Base-by-base conservation (phyloP, 2,797 vertebrate species). In the Hydrolagus colliei region DNA sequence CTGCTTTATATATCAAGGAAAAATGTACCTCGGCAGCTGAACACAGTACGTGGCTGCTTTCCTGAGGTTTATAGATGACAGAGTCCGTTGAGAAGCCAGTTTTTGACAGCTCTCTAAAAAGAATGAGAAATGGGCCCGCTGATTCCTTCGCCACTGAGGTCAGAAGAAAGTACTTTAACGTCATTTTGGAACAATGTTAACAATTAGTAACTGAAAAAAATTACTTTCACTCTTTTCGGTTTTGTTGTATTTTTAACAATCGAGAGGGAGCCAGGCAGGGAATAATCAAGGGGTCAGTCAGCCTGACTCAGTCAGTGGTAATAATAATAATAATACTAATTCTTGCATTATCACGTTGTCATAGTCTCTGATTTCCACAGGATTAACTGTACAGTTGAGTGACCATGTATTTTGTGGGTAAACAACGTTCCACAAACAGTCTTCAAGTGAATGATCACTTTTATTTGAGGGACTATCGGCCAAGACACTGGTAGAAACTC, bases 41-140 rank as follows among this genome's bases (percentile, higher is more conserved):
- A 27, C 32, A 71, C 65, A 71, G 32, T 11, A 61, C 67, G 79
- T 41, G 68, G 18, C 32, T 20, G 65, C 32, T 35, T 20, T 84
- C 14, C 14, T 67, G 79, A 71, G 27, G 10, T 14, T 68, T 84
- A 84, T 22, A 32, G 18, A 9, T 67, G 63, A 84, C 79, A 84
- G 65, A 32, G 20, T 68, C 20, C 68, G 79, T 63, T 67, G 79
- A 68, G 63, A 4, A 68, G 32, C 6, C 63, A 35, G 32, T 68
- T 84, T 71, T 63, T 84, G 79, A 84, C 79, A 71, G 63, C 35
- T 77, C 20, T 59, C 75, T 11, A 61, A 77, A 61, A 59, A 67
- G 67, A 61, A 32, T 65, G 61, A 4, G 20, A 32, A 67, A 71
- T 84, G 79, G 35, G 12, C 68, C 65, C 18, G 20, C 32, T 41